Conservation (phyloP, 1,140 invertebrate species). For the Oscheius sp. region DNA sequence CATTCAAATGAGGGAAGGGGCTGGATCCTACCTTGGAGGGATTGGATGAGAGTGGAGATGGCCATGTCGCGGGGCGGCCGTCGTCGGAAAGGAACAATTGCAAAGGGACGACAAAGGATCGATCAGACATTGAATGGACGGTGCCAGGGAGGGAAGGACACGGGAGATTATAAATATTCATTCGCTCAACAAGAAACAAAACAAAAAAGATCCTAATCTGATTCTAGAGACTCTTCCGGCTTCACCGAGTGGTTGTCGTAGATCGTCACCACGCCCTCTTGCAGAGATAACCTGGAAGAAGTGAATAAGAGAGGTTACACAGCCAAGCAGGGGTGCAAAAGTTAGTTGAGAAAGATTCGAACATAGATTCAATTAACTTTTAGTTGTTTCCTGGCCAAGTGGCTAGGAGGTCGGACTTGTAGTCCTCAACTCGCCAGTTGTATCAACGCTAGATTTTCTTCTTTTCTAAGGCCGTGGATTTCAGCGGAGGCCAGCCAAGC, state of each 20-base stretch:
- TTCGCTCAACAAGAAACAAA: not conserved
- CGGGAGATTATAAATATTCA: not conserved
- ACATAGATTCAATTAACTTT: not conserved
- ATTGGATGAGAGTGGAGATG: not conserved
- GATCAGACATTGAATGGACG: not conserved
- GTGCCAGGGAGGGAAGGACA: too few relatives aligned
- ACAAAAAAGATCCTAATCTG: not conserved
- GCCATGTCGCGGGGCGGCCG: not conserved
- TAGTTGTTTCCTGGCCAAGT: not conserved
- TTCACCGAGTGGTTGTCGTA: slow-evolving; percentile 10
- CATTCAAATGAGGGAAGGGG: not conserved
- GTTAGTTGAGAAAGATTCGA: too few relatives aligned
- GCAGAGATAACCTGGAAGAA: not conserved
- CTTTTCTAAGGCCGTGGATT: slow-evolving; percentile 3
- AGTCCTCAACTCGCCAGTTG: slow-evolving; percentile 7
- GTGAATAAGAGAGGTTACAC: not conserved
- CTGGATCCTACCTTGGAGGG: not conserved
- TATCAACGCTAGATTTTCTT: not conserved
- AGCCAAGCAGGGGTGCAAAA: too few relatives aligned
- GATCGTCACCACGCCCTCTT: slow-evolving; percentile 13
- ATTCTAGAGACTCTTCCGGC: not conserved
- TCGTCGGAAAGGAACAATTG: not conserved
- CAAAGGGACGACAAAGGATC: not conserved
- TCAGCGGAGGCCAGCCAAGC: too few relatives aligned
- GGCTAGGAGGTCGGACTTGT: not conserved